Evolutionary conservation across 1,140 invertebrate species (phyloP), one percentile per base, ranked within the genome.

Genomic region (Trichogramma pretiosum): DNA sequence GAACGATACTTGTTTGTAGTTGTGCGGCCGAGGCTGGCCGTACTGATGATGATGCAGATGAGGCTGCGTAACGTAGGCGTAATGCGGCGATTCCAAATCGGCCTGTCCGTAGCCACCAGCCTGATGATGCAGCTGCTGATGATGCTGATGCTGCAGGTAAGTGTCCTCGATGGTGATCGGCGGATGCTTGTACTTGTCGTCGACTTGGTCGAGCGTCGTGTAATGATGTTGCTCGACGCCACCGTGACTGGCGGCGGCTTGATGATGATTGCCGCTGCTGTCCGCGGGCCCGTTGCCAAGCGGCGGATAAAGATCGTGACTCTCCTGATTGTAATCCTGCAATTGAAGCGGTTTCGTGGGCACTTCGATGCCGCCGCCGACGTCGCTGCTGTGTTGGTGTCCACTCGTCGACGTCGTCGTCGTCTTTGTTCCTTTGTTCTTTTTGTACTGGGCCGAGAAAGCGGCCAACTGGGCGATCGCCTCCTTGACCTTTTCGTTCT

Each of bases 241-340:
- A 30, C n/a, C n/a, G n/a, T n/a, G n/a, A n/a, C n/a, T 7, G 37
- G 16, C 11, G 26, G 34, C 14, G 23, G 34, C n/a, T 46, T 37
- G 5, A 11, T 8, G 5, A 22, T 35, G n/a, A 16, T 39, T 47
- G 8, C 18, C 16, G 3, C 14, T 14, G 7, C 32, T 28, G n/a
- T 46, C 38, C 13, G 16, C 0, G 10, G 48, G 41, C 7, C 16
- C 24, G 9, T 21, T 45, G 19, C 36, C 35, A 7, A 50, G 30
- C 30, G 48, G 35, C 7, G 42, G 42, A 35, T 50, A 46, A 3
- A 50, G 17, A 5, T 45, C 34, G 40, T 49, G 22, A 21, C 14
- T 50, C 8, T 19, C 36, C 13, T 40, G 28, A 14, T 50, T 50
- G 18, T 45, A 10, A 5, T 40, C 26, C 28, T 44, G 18, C 16